Evolutionary conservation across 2,888 invertebrate genomes (phyloP), one percentile per base, ranked within the genome.

Genomic region (Mactromeris polynyma): DNA sequence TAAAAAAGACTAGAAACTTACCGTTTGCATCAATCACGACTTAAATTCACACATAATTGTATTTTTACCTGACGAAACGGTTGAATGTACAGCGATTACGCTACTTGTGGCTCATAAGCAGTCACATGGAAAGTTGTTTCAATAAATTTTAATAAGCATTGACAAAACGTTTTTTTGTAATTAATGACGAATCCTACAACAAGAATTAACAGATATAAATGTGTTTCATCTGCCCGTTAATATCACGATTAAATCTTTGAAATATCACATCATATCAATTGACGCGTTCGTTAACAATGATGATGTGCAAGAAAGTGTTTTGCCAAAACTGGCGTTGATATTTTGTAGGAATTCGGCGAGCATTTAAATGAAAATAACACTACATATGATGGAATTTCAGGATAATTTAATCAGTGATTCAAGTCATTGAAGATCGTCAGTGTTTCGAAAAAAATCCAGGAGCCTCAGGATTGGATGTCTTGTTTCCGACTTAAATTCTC

Each of bases 191-290:
- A 64, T 26, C 58, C 0, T 1, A 26, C 26, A 64, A 64, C 58
- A n/a, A 64, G 26, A 26, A 9, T 64, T 64, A 26, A 64, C n/a
- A 26, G 26, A 26, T 26, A 26, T 26, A 26, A 64, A 26, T 64
- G 26, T 11, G n/a, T 64, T 64, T 64, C 40, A 40, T 40, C 4
- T 40, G 40, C 11, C 6, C 4, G 40, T 11, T 40, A 40, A 4
- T 54, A 6, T n/a, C n/a, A 64, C 11, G 58, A 26, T 64, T 64
- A 26, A 64, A 21, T 64, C 26, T 64, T 26, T 26, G n/a, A 64
- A 64, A 64, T 64, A 64, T 26, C 58, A 64, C 58, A 64, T 26
- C 21, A 64, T 64, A n/a, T 64, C 58, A 64, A 64, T 64, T 64
- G 9, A n/a, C 21, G 58, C 26, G 58, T 26, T 64, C 26, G 58